Percentiles rank a stretch among this genome's conserved stretches.
Conservation (phyloP, 1,140 invertebrate genomes). For the Elysia chlorotica region DNA sequence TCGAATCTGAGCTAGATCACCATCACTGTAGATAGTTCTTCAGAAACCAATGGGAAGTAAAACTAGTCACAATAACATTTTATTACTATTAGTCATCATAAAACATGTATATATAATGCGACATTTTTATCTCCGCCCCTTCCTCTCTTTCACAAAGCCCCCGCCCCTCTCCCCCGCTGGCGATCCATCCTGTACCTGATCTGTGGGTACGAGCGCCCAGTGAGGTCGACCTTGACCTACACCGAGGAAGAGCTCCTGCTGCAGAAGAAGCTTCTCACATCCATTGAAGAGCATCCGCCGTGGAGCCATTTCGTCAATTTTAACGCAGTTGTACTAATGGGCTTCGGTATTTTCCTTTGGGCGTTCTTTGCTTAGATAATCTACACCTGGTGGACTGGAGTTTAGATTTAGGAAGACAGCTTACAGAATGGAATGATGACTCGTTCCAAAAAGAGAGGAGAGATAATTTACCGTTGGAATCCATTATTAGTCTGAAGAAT, state of each 20-base stretch:
- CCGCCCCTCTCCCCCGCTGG: constrained; percentile 24
- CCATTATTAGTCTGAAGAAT: too few relatives aligned
- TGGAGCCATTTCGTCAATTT: constrained; percentile 50
- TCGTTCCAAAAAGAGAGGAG: too few relatives aligned
- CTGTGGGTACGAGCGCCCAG: constrained; percentile 47
- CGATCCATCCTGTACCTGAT: constrained; percentile 34
- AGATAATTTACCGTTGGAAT: too few relatives aligned
- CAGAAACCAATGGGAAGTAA: too few relatives aligned
- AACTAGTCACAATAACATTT: too few relatives aligned
- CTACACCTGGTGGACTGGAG: too few relatives aligned
- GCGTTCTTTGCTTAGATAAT: constrained; percentile 51
- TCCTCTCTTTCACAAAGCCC: neutral
- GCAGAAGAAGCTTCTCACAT: constrained; percentile 32
- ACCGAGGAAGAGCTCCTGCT: constrained; percentile 38
- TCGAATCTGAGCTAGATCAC: too few relatives aligned
- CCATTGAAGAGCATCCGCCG: constrained; percentile 40
- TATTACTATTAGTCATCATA: too few relatives aligned
- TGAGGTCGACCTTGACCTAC: constrained; percentile 24
- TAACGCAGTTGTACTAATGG: constrained; percentile 51
- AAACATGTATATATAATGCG: neutral
- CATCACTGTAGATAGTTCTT: too few relatives aligned
- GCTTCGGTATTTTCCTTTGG: constrained; percentile 53
- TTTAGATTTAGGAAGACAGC: too few relatives aligned
- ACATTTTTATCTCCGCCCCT: neutral
- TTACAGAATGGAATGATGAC: too few relatives aligned